These are phyloP conservation scores for Acromyrmex heyeri DNA, from an alignment of 1,140 invertebrate genomes.

Conservation along the genomic window DNA sequence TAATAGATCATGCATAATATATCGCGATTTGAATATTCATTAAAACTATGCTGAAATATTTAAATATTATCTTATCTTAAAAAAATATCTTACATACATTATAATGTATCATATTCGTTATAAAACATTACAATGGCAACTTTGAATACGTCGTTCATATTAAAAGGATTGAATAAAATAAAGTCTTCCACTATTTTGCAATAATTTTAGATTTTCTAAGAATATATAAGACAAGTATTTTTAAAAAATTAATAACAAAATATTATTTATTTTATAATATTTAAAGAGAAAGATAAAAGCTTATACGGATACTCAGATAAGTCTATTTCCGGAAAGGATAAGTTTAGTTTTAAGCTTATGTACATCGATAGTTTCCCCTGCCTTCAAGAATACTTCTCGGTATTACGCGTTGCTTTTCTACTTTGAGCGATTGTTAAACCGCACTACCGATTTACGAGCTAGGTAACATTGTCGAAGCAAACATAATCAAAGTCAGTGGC, in stretches of 20 bases:
- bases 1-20: not conserved
- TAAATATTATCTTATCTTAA: conserved; percentile 3
- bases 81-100: not conserved
- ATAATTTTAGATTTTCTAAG: not conserved
- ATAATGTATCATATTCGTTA: not conserved
- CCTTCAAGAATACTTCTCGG: not conserved
- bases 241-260: not conserved
- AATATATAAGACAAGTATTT: not conserved
- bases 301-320: not conserved
- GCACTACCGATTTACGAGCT: conserved; percentile 62
- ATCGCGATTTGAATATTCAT: not conserved
- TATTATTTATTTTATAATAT: not conserved
- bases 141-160: not conserved
- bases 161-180: not conserved
- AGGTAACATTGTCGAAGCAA: conserved; percentile 15
- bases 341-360: not conserved
- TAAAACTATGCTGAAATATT: not conserved
- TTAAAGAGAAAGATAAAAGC: not conserved
- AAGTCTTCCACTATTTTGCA: not conserved
- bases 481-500: conserved; percentile 52
- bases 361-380: not conserved
- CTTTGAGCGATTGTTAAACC: conserved; percentile 16
- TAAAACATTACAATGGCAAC: not conserved
- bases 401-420: not conserved
- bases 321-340: not conserved